Base-by-base conservation (phyloP, 2,888 invertebrate species). In the Drosophila atroscutellata region DNA sequence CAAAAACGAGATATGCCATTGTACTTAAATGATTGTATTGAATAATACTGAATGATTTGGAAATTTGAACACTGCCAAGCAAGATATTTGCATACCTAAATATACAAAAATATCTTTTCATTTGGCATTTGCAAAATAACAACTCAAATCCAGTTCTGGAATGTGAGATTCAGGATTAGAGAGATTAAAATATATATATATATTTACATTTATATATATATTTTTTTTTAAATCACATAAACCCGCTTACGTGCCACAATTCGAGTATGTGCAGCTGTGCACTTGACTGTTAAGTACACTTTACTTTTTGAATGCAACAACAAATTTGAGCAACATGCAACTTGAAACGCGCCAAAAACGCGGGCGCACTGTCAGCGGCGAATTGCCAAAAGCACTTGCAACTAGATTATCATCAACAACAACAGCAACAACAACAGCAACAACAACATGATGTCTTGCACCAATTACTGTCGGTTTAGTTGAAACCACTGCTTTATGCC, bases 401-500 rank as follows among this genome's bases (percentile, higher is more conserved):
- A 50, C 39, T 72, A 57, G 32, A 77, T 28, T 26, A 69, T 15
- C 32, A 55, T 9, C 62, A 63, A 32, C 24, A 68, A 42, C 64
- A 62, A 26, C 51, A 58, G 59, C 50, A 68, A 72, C 56, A 37
- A n/a, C n/a, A n/a, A n/a, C 65, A 58, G 15, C 65, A 54, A 58
- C 51, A 58, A 61, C 50, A 68, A 72, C 56, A 37, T 39, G 57
- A 36, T 45, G 81, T 82, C 81, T 88, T 90, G 91, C 91, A 90
- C 89, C 91, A 90, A 84, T 91, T 88, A 84, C 80, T 75, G 74
- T 65, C 62, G 65, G 78, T 82, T 90, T 77, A 74, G 89, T 80
- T 78, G 36, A 26, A 28, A 28, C 57, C 42, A 62, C 28, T 39
- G 62, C 56, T 50, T 37, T 78, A 79, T 89, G 90, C 77, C 77